Conservation (phyloP, 2,888 invertebrate species). For the Pyrgus malvae region DNA sequence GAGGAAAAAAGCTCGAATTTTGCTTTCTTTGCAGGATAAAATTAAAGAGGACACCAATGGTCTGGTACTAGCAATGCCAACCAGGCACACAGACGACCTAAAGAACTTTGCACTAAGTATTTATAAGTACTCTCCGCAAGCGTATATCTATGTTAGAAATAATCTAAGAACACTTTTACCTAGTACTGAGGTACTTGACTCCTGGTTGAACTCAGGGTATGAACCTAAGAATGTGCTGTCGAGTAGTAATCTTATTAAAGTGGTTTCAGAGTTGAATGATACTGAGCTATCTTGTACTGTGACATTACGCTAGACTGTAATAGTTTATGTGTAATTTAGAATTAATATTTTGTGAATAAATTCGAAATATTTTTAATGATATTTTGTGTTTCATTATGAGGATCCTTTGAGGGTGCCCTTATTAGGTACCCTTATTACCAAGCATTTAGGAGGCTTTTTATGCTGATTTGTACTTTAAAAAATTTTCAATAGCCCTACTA, state of each 20-base stretch:
- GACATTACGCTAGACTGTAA: slow-evolving; percentile 52
- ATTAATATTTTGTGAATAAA: slow-evolving; percentile 39
- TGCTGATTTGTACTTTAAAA: too few relatives aligned
- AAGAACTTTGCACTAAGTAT: slow-evolving; percentile 72
- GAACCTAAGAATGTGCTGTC: slow-evolving; percentile 60
- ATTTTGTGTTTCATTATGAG: neutral
- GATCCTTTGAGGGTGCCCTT: too few relatives aligned
- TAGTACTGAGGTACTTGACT: slow-evolving; percentile 66
- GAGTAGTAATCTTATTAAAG: slow-evolving; percentile 59
- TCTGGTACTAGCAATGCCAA: slow-evolving; percentile 70
- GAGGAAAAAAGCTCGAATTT: slow-evolving; percentile 69
- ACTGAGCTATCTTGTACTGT: slow-evolving; percentile 68
- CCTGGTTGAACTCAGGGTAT: slow-evolving; percentile 64
- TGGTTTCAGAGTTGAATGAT: slow-evolving; percentile 66
- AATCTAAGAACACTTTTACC: slow-evolving; percentile 69
- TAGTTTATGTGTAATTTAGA: slow-evolving; percentile 40
- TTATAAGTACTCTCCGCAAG: slow-evolving; percentile 74
- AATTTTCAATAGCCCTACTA: too few relatives aligned
- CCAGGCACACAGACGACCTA: slow-evolving; percentile 69
- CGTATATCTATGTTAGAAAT: slow-evolving; percentile 72
- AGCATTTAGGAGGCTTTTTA: too few relatives aligned
- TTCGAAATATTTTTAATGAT: slow-evolving; percentile 31
- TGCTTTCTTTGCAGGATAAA: slow-evolving; percentile 69
- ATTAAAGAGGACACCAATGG: slow-evolving; percentile 70
- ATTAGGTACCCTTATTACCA: too few relatives aligned